phyloP scores from a whole-genome alignment of 1,140 invertebrate genomes.

The Leptinotarsa undecemlineata region DNA sequence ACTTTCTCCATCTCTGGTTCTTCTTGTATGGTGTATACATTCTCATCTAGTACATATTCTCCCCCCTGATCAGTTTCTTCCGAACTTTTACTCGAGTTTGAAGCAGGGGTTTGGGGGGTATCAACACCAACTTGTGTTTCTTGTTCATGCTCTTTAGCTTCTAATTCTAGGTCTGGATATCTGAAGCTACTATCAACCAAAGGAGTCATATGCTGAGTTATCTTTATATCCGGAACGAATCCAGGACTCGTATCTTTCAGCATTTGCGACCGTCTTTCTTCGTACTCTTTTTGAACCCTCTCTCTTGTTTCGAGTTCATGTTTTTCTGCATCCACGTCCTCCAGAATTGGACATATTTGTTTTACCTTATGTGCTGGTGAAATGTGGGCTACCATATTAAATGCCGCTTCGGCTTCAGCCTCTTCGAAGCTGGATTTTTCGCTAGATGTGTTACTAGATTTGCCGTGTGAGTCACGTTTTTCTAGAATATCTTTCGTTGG shows the following conservation, averaged over 20 bases:
- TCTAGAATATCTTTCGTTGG: conserved; percentile 46
- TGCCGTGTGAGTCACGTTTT: conserved; percentile 53
- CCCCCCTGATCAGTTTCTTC: conserved; percentile 66
- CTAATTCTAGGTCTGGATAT: conserved; percentile 60
- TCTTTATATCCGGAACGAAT: conserved; percentile 70
- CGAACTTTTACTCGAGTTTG: conserved; percentile 65
- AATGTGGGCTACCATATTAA: conserved; percentile 57
- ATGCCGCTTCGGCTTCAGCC: conserved; percentile 59
- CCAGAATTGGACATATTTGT: conserved; percentile 59
- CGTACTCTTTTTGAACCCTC: conserved; percentile 57
- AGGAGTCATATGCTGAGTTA: conserved; percentile 67
- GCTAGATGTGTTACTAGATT: conserved; percentile 51
- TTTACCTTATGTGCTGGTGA: conserved; percentile 54
- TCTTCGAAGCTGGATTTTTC: conserved; percentile 57
- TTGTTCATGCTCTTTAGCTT: conserved; percentile 52
- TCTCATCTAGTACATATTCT: conserved; percentile 63
- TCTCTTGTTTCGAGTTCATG: conserved; percentile 58
- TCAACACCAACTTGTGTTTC: conserved; percentile 28
- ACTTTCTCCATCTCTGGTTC: conserved; percentile 55
- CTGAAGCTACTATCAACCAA: conserved; percentile 56
- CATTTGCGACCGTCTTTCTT: conserved; percentile 52
- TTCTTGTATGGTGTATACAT: conserved; percentile 61
- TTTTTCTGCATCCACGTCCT: conserved; percentile 61
- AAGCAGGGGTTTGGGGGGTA: conserved; percentile 60
- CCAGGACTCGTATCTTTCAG: conserved; percentile 57